Evolutionary conservation across 2,888 invertebrate genomes (phyloP).

Genomic region (Hemaris fuciformis): DNA sequence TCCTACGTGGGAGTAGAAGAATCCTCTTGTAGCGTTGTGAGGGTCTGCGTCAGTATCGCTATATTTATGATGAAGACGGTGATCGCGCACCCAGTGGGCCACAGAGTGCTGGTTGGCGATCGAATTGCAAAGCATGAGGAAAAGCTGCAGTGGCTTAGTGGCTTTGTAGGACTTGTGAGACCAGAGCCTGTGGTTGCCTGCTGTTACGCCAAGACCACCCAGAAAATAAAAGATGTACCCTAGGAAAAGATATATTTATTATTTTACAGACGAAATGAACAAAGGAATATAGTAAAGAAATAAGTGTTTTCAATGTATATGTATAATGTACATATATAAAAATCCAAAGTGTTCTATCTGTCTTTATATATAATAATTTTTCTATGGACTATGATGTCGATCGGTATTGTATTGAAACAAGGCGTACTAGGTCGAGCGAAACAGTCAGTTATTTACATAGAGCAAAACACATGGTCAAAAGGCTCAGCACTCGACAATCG

Average conservation of each 20-base stretch:
- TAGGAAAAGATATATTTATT: slow-evolving; percentile 2
- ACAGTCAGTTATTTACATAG: too few species aligned
- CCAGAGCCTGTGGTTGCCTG: slow-evolving; percentile 20
- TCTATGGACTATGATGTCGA: too few species aligned
- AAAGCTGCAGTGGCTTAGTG: slow-evolving; percentile 15
- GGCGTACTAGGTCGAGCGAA: too few species aligned
- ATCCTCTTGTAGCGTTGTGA: slow-evolving; percentile 87
- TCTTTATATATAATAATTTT: too few species aligned
- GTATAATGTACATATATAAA: too few species aligned
- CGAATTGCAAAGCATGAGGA: slow-evolving; percentile 16
- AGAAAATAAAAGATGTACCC: slow-evolving; percentile 5
- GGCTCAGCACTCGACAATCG: neutral
- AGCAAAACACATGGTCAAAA: too few species aligned
- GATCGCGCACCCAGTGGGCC: slow-evolving; percentile 14
- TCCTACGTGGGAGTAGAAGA: slow-evolving; percentile 91
- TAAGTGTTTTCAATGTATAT: too few species aligned
- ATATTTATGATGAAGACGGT: slow-evolving; percentile 22
- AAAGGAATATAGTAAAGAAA: too few species aligned
- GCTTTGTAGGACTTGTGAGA: slow-evolving; percentile 17
- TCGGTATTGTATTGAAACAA: too few species aligned
- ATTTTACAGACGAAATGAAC: too few species aligned
- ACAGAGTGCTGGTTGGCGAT: slow-evolving; percentile 15
- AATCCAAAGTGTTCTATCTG: too few species aligned
- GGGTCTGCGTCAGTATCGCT: slow-evolving; percentile 60
- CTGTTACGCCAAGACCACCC: slow-evolving; percentile 7